Conservation (phyloP, 1,140 invertebrate species). For the Tetranychus cinnabarinus region DNA sequence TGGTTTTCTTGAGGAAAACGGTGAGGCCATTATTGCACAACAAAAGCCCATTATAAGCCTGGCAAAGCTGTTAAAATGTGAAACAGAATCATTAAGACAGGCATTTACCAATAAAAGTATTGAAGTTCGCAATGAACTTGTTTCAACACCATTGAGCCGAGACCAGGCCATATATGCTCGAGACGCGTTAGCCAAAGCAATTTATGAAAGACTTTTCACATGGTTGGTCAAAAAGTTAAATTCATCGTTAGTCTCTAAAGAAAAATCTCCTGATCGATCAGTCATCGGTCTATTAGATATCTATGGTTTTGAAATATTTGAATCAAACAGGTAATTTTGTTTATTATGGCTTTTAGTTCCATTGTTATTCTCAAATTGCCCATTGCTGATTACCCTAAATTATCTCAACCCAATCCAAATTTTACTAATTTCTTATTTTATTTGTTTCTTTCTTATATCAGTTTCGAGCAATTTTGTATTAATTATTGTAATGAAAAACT, state of each 20-base stretch:
- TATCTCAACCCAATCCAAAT: slow-evolving; percentile 20
- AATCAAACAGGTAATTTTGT: slow-evolving; percentile 21
- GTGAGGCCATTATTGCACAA: slow-evolving; percentile 34
- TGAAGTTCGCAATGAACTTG: slow-evolving; percentile 31
- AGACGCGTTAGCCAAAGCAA: slow-evolving; percentile 32
- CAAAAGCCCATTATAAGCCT: slow-evolving; percentile 33
- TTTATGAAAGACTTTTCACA: slow-evolving; percentile 32
- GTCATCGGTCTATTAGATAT: slow-evolving; percentile 40
- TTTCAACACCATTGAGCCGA: slow-evolving; percentile 33
- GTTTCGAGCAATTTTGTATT: slow-evolving; percentile 75
- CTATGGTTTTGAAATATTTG: slow-evolving; percentile 40
- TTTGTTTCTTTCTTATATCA: slow-evolving; percentile 36
- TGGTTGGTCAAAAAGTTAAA: slow-evolving; percentile 34
- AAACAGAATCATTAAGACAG: slow-evolving; percentile 30
- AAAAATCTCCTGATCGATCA: slow-evolving; percentile 23
- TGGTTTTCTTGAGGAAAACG: slow-evolving; percentile 40
- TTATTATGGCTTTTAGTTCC: neutral
- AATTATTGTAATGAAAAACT: slow-evolving; percentile 45
- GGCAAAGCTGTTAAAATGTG: slow-evolving; percentile 30
- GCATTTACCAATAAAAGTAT: slow-evolving; percentile 34
- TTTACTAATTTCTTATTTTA: slow-evolving; percentile 1
- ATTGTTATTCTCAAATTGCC: no score
- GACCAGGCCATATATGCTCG: slow-evolving; percentile 27
- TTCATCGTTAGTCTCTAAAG: slow-evolving; percentile 32
- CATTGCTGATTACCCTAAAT: slow-evolving; percentile 29